Base-by-base conservation (phyloP, 2,797 vertebrate species). In the Lycodopsis pacificus region DNA sequence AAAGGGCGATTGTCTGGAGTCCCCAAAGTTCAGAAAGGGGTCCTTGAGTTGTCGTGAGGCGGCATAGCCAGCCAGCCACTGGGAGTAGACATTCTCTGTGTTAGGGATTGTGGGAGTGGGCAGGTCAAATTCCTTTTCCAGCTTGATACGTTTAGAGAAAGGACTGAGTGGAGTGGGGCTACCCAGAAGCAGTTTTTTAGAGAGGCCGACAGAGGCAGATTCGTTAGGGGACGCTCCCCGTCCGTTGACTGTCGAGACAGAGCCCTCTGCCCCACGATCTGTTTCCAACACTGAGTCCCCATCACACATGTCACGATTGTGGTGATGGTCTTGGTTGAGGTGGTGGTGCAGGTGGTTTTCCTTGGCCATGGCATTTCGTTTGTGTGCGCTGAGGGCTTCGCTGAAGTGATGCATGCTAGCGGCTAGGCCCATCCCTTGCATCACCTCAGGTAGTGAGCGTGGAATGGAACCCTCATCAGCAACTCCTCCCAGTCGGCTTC, bases 1-100 rank as follows among this genome's bases (percentile, higher is more conserved):
- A 82, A 99, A 99, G 94, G 98, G 98, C 96, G 98, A 99, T 99
- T 99, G 98, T 98, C 98, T 97, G 93, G 98, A 99, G 95, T 99
- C 98, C 83, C 97, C 97, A 85, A 99, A 99, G 94, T 94, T 99
- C 87, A 99, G 97, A 95, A 99, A 99, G 92, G 98, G 98, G 95
- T 99, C 98, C 95, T 99, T 99, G 94, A 99, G 97, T 96, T 99
- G 98, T 93, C 98, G 96, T 53, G 98, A 99, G 87, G 98, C 98
- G 27, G 98, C 98, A 1, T 99, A 99, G 92, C 98, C 98, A 9
- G 97, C 98, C 86, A 99, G 95, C 98, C 98, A 99, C 95, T 99
- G 98, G 74, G 98, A 99, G 94, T 99, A 99, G 92, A 99, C 98
- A 84, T 99, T 99, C 93, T 99, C 98, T 1, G 98, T 96, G 94